These are phyloP conservation scores for Acrocephalus scirpaceus DNA, from an alignment of 2,797 vertebrate genomes.

Conservation along the genomic window DNA sequence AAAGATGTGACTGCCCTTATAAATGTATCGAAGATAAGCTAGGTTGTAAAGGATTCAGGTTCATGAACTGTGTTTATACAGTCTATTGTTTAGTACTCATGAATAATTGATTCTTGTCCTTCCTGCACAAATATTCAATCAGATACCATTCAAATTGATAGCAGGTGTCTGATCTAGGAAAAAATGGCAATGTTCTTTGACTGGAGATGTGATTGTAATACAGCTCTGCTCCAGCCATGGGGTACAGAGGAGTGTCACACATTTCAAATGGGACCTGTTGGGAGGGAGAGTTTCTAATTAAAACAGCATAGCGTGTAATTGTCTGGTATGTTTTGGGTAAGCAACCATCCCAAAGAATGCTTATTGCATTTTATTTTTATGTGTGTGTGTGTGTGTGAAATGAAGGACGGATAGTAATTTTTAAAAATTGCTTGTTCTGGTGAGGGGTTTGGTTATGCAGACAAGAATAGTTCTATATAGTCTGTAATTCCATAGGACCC, in stretches of 20 bases:
- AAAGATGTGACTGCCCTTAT: conserved; percentile 58
- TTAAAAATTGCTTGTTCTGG: neutral
- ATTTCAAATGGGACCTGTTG: neutral
- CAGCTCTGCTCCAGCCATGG: neutral
- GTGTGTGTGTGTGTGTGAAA: neutral
- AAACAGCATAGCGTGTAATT: neutral
- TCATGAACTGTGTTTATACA: conserved; percentile 73
- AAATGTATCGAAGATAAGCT: conserved; percentile 62
- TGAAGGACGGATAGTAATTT: neutral
- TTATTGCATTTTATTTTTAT: neutral
- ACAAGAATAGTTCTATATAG: neutral
- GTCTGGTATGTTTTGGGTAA: neutral
- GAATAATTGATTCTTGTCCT: conserved; percentile 75
- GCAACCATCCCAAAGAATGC: neutral
- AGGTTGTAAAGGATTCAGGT: conserved; percentile 65
- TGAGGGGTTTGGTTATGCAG: neutral
- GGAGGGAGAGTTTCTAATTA: conserved; percentile 16
- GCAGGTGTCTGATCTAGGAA: conserved; percentile 64
- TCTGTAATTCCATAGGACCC: neutral
- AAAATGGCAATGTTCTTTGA: conserved; percentile 29
- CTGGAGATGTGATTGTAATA: conserved; percentile 46
- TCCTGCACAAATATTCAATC: conserved; percentile 73
- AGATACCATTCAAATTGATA: conserved; percentile 74
- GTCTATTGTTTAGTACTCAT: conserved; percentile 72
- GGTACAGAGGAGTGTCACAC: neutral